Conservation (phyloP, 2,888 invertebrate species). For the Euplagia quadripunctaria region DNA sequence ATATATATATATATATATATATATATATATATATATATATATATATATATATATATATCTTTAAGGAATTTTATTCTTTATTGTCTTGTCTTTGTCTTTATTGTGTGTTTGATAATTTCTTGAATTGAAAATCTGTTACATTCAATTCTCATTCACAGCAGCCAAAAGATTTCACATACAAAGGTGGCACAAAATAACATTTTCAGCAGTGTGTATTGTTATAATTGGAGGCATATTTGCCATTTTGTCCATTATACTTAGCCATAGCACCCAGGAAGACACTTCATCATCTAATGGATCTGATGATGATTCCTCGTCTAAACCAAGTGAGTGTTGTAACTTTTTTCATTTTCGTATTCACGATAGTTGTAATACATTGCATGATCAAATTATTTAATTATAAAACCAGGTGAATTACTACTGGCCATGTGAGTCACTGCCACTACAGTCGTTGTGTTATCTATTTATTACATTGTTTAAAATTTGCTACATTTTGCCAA, state of each 20-base stretch:
- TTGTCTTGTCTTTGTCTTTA: too few relatives aligned
- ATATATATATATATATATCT: too few relatives aligned
- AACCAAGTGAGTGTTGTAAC: constrained; percentile 48
- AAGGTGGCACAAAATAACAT: constrained; percentile 71
- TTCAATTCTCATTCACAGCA: constrained; percentile 52
- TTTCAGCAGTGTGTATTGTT: constrained; percentile 66
- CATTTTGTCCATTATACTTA: constrained; percentile 63
- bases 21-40: too few relatives aligned
- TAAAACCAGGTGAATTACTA: not conserved
- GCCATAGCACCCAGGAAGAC: constrained; percentile 53
- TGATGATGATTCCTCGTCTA: constrained; percentile 47
- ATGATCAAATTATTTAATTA: not conserved
- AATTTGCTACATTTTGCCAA: not conserved
- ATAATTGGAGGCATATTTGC: constrained; percentile 69
- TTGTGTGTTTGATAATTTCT: too few relatives aligned
- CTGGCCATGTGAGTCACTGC: not conserved
- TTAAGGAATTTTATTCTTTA: too few relatives aligned
- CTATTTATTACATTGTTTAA: not conserved
- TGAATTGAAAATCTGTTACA: too few relatives aligned
- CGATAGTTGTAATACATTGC: not conserved
- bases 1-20: too few relatives aligned
- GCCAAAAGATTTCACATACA: constrained; percentile 58
- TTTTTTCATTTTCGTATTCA: not conserved
- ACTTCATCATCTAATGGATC: constrained; percentile 31
- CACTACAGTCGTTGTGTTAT: not conserved